phyloP scores from a whole-genome alignment of 2,888 invertebrate species.

The Monoplex corrugatus region DNA sequence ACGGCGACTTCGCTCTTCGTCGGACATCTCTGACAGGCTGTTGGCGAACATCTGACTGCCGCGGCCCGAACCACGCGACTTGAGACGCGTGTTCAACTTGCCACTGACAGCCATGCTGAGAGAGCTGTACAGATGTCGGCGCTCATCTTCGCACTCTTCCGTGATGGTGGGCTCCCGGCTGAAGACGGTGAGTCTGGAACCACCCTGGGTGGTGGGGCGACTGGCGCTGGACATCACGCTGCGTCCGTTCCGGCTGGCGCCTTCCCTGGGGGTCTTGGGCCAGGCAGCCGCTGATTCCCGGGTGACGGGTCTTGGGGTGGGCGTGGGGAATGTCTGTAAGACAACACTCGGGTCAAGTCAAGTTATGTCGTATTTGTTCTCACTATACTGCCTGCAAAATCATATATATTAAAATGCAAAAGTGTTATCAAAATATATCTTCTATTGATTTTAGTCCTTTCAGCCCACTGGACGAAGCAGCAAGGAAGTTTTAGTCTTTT shows the following conservation, averaged over 20 bases:
- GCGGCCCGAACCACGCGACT: not conserved
- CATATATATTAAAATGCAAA: no score
- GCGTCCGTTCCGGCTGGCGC: not conserved
- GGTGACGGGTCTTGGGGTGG: not conserved
- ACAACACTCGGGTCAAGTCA: no score
- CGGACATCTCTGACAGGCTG: constrained; percentile 21
- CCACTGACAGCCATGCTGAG: not conserved
- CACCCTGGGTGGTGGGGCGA: constrained; percentile 34
- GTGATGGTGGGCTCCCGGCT: constrained; percentile 39
- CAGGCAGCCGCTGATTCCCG: not conserved
- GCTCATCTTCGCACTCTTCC: constrained; percentile 36
- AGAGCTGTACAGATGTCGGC: constrained; percentile 37
- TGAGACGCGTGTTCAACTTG: constrained; percentile 2
- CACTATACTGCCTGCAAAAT: no score
- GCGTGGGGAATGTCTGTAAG: constrained; percentile 30
- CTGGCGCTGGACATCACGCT: constrained; percentile 34
- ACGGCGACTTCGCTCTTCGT: not conserved
- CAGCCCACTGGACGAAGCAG: no score
- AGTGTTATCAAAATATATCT: no score
- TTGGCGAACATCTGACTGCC: not conserved
- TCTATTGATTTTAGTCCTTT: no score
- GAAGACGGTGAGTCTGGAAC: constrained; percentile 27
- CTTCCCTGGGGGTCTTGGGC: constrained; percentile 20
- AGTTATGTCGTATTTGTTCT: no score
- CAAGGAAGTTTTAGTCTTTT: no score